These are phyloP conservation scores for Oikopleura vanhoeffeni DNA, from an alignment of 23 tunicate genomes.

Conservation along the genomic window DNA sequence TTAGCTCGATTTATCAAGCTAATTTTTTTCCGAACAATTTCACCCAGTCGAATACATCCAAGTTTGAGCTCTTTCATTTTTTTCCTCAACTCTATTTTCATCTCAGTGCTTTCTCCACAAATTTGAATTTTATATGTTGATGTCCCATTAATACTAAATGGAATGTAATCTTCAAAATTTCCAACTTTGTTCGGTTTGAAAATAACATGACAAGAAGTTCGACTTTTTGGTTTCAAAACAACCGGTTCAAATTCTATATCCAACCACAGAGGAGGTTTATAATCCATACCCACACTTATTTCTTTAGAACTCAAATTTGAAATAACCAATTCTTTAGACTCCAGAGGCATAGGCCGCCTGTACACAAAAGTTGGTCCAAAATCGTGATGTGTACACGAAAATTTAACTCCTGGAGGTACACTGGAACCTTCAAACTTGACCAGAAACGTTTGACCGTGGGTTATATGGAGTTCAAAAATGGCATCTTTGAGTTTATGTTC, in stretches of 20 bases:
- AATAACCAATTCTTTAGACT: conserved; percentile 22
- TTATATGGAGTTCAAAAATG: neutral
- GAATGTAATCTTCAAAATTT: neutral
- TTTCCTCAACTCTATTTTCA: neutral
- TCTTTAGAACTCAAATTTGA: conserved; percentile 42
- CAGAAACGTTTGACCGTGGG: neutral
- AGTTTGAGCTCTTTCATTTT: neutral
- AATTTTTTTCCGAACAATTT: neutral
- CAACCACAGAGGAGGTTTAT: neutral
- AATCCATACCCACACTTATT: conserved; percentile 13
- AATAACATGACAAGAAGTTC: neutral
- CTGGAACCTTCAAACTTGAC: neutral
- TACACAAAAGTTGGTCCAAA: conserved; percentile 77
- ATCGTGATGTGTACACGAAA: conserved; percentile 34
- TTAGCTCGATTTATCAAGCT: neutral
- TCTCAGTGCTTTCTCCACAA: neutral
- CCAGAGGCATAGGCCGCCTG: conserved; percentile 67
- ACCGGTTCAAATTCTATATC: neutral
- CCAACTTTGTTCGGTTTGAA: neutral
- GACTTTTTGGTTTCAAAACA: neutral
- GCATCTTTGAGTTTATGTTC: neutral
- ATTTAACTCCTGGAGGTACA: conserved; percentile 34
- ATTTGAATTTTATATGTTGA: neutral
- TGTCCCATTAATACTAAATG: neutral
- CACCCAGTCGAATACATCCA: neutral